A percentile compares a stretch with the other conserved stretches of the same genome.
Evolutionary conservation across 2,797 vertebrate species (phyloP).

Genomic region (Mormyrus proboscirostris): DNA sequence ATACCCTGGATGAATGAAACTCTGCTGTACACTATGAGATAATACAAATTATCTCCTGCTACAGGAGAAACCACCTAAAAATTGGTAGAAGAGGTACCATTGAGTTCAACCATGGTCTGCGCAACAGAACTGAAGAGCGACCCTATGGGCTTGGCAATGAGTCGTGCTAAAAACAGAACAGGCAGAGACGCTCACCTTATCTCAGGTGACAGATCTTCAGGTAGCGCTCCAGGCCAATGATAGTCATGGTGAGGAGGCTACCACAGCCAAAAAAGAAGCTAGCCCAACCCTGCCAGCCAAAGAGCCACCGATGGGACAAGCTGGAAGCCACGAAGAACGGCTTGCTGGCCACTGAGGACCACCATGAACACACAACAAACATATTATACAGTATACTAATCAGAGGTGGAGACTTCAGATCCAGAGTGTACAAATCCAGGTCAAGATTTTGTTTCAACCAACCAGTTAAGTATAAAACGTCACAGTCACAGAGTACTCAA

Average conservation of each 20-base stretch:
- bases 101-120: not conserved
- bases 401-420: not conserved
- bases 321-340: slow-evolving; percentile 84
- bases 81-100: not conserved
- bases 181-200: slow-evolving; percentile 67
- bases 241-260: slow-evolving; percentile 89
- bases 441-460: not conserved
- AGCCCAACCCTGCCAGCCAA: slow-evolving; percentile 86
- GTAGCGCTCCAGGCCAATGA: slow-evolving; percentile 88
- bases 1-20: not conserved
- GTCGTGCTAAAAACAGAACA: not conserved
- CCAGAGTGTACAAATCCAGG: not conserved
- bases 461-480: too few species aligned
- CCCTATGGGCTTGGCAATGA: not conserved
- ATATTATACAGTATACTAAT: not conserved
- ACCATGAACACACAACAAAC: not conserved
- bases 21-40: not conserved
- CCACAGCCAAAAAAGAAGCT: slow-evolving; percentile 94
- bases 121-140: not conserved
- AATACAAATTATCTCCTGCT: not conserved
- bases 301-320: slow-evolving; percentile 86
- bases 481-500: too few species aligned
- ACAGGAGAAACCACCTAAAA: not conserved
- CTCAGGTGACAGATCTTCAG: slow-evolving; percentile 87
- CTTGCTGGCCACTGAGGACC: slow-evolving; percentile 75